Base-by-base conservation (phyloP, 1,140 invertebrate genomes). In the Agraylea sexmaculata region DNA sequence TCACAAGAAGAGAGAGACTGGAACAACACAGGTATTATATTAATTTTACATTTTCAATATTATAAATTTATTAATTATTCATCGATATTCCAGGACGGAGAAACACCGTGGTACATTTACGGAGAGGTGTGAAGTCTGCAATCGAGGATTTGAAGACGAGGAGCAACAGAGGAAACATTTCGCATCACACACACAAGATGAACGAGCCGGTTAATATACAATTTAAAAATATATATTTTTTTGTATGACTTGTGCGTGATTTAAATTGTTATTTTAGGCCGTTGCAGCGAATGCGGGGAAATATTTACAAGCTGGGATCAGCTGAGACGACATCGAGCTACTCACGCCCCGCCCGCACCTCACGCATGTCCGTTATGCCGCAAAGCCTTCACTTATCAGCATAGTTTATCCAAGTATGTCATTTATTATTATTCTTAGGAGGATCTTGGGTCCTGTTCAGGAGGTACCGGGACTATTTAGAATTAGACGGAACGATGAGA, bases 1-100 rank as follows among this genome's bases (percentile, higher is more conserved):
- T 66, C 53, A 61, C 51, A 20, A 37, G 64, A 1, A 48, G 62
- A 17, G 64, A 66, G 53, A 59, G 62, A 39, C 51, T 64, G 1
- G 59, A 56, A 51, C 58, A 64, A 32, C 62, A 66, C 47, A 62
- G 59, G 63, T 64, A n/a, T n/a, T n/a, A n/a, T n/a, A n/a, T n/a
- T n/a, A n/a, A n/a, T n/a, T n/a, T n/a, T n/a, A n/a, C n/a, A n/a
- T n/a, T n/a, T n/a, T n/a, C n/a, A 25, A 35, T 35, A 5, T 10
- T 37, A 19, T 22, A 30, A 8, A 22, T 42, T 28, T 16, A 16
- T 15, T n/a, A n/a, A n/a, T n/a, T n/a, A n/a, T n/a, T n/a, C n/a
- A n/a, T n/a, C n/a, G n/a, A n/a, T n/a, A n/a, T 43, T 44, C 0
- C 52, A 66, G 64, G 42, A 59, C 58, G 32, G 56, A 57, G 18